Percentiles rank a stretch among this genome's conserved stretches.
Conservation (phyloP, 2,113 vertebrate genomes). For the Phyllostomus hastatus region DNA sequence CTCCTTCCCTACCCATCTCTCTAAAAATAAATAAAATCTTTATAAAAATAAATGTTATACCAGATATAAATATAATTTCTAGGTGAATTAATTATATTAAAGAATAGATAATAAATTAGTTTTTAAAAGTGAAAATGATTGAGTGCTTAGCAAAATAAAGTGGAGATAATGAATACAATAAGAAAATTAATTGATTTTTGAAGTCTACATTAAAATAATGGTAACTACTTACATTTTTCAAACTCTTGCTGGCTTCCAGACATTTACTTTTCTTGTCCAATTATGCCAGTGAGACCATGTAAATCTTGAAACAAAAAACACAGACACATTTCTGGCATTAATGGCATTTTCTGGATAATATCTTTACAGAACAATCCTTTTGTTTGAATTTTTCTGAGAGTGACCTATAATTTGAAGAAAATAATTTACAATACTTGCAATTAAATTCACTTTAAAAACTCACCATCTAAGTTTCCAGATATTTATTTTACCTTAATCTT, state of each 20-base stretch:
- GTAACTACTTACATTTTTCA: constrained; percentile 2
- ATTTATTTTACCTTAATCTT: constrained; percentile 45
- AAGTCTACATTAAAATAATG: constrained; percentile 14
- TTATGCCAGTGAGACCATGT: constrained; percentile 33
- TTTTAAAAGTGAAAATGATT: background rate
- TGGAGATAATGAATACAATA: background rate
- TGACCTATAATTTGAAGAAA: background rate
- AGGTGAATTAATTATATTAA: background rate
- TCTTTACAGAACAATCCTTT: constrained; percentile 13
- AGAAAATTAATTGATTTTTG: background rate
- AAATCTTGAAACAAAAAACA: constrained; percentile 39
- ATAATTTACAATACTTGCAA: background rate
- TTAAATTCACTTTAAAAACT: constrained; percentile 45
- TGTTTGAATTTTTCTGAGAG: background rate
- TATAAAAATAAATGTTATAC: background rate
- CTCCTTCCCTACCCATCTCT: too few relatives aligned
- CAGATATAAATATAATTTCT: background rate
- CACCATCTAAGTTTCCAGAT: background rate
- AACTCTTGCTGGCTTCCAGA: background rate
- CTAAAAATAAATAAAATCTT: too few relatives aligned
- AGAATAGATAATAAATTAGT: background rate
- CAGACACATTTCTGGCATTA: background rate
- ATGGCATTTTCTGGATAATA: background rate
- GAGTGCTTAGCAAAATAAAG: background rate
- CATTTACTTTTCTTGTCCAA: constrained; percentile 56